Evolutionary conservation across 1,140 invertebrate genomes (phyloP), one percentile per base, ranked within the genome.

Genomic region (Pachypeltis micranthus): DNA sequence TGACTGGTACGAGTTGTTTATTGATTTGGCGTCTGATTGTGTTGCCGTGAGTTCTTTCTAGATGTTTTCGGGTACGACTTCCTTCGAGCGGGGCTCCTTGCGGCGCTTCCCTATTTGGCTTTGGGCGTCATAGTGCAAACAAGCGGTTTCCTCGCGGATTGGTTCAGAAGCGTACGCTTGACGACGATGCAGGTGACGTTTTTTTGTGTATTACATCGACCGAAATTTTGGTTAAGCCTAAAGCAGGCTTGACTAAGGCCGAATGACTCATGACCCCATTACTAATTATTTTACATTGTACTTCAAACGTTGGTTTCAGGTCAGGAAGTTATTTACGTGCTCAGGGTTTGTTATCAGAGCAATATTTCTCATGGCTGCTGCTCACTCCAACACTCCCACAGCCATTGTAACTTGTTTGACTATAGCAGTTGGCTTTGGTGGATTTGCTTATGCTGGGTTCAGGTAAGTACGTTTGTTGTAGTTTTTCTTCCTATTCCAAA

Each of bases 361-460:
- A 0, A 75, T 91, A 27, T 93, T 93, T 71, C 90, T 93, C 86
- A 78, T 88, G 10, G 76, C 80, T 0, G 86, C 88, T 0, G 87
- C 85, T 1, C 89, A 85, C 69, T 74, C 85, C 0, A 73, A 79
- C 31, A 80, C 82, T 21, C 77, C 85, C 16, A 75, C 75, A 1
- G 79, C 81, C 51, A 86, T 85, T 31, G 79, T 93, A 14, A 75
- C 83, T 1, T 91, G 82, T 71, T 78, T 96, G 7, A 91, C 87
- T 0, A 80, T 92, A 54, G 90, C 91, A 16, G 88, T 93, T n/a
- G 91, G 91, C 0, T 77, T 93, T 19, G 90, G 90, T 27, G 92
- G 89, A 0, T 91, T 93, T 71, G 87, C 90, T 10, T 92, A 88
- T 87, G 85, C 87, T 19, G 91, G 89, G 58, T 93, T 88, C 71